Percentiles rank a stretch among this genome's conserved stretches.
phyloP scores from a whole-genome alignment of 2,888 invertebrate genomes.

The Eupithecia dodoneata region DNA sequence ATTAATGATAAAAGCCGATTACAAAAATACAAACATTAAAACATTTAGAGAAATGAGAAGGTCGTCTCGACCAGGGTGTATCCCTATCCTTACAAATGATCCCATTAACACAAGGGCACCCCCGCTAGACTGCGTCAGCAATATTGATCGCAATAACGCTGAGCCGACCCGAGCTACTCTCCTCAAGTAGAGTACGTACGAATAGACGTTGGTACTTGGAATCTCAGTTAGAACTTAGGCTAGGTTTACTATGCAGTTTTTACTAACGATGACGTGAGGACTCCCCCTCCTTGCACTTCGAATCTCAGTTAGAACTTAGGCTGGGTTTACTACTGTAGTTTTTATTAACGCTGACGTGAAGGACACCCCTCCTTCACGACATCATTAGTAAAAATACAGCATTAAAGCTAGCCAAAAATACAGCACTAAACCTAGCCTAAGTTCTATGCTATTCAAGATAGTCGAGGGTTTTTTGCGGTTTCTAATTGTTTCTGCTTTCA shows the following conservation, averaged over 20 bases:
- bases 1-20: not conserved
- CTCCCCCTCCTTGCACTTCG: not conserved
- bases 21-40: not conserved
- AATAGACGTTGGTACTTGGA: slow-evolving; percentile 14
- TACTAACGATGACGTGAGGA: not conserved
- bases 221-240: not conserved
- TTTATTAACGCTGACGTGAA: not conserved
- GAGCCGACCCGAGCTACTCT: slow-evolving; percentile 34
- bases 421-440: too few relatives aligned
- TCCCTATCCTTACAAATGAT: slow-evolving; percentile 68
- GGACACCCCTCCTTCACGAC: not conserved
- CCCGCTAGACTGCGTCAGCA: slow-evolving; percentile 60
- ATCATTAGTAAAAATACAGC: too few relatives aligned
- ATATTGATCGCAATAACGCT: slow-evolving; percentile 62
- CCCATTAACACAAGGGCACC: slow-evolving; percentile 66
- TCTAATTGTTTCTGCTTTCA: not conserved
- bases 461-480: not conserved
- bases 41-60: slow-evolving; percentile 45
- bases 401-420: too few relatives aligned
- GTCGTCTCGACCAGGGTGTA: slow-evolving; percentile 57
- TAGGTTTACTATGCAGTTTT: not conserved
- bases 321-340: not conserved
- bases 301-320: not conserved
- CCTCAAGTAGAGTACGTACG: slow-evolving; percentile 24
- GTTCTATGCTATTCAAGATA: not conserved